phyloP scores from a whole-genome alignment of 2,113 vertebrate genomes.

The Etheostoma spectabile region DNA sequence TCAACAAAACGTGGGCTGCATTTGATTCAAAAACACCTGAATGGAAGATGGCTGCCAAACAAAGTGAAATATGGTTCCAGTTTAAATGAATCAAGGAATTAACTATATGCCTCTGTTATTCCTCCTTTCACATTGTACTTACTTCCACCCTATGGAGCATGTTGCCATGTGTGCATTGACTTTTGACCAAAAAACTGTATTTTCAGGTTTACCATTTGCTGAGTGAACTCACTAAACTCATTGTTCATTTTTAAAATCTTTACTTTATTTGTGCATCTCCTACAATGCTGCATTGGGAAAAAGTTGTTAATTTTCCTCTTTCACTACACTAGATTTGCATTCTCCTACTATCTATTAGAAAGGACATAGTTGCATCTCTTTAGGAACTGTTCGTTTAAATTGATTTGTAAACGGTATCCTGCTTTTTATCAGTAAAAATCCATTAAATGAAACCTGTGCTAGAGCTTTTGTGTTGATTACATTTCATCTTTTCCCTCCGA shows the following conservation, averaged over 20 bases:
- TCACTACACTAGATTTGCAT: background rate
- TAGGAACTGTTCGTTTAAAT: background rate
- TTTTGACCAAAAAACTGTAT: background rate
- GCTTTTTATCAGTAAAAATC: background rate
- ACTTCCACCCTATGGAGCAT: background rate
- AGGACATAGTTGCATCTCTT: background rate
- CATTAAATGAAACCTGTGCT: conserved; percentile 23
- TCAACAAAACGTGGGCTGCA: conserved; percentile 6
- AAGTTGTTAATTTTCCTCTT: no score
- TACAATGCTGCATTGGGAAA: background rate
- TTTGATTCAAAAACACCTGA: conserved; percentile 7
- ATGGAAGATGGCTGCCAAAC: conserved; percentile 7
- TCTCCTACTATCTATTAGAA: background rate
- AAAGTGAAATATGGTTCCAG: background rate
- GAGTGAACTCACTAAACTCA: no score
- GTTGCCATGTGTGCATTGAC: background rate
- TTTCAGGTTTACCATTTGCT: no score
- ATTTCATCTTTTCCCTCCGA: background rate
- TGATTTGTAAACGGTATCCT: background rate
- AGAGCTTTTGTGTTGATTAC: conserved; percentile 27
- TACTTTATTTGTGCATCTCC: no score
- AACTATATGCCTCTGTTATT: background rate
- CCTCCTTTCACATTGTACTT: background rate
- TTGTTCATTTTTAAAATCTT: background rate
- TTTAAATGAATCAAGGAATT: background rate